A percentile compares a stretch with the other conserved stretches of the same genome.
phyloP scores from a whole-genome alignment of 2,888 invertebrate genomes.

The Argyresthia albistria region DNA sequence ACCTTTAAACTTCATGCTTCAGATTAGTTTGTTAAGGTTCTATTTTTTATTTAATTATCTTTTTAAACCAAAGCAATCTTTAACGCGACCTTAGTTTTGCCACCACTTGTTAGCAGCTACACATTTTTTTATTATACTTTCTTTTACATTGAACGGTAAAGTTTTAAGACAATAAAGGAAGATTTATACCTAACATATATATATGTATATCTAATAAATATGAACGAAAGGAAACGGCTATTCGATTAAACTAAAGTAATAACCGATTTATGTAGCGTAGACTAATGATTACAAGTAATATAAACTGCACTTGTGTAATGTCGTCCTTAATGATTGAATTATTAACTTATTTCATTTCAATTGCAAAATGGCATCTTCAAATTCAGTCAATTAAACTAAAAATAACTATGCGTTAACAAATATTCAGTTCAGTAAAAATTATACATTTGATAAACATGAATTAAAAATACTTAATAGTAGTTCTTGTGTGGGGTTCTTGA shows the following conservation, averaged over 20 bases:
- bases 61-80: slow-evolving; percentile 47
- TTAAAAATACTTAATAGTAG: no score
- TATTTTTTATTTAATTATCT: no score
- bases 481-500: no score
- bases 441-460: no score
- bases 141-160: slow-evolving; percentile 51
- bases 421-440: no score
- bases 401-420: no score
- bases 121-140: slow-evolving; percentile 19
- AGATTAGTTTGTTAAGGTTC: no score
- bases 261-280: slow-evolving; percentile 39
- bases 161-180: slow-evolving; percentile 70
- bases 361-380: slow-evolving; percentile 2
- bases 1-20: slow-evolving; percentile 22
- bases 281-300: slow-evolving; percentile 26
- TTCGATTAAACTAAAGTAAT: slow-evolving; percentile 52
- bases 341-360: neutral
- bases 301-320: slow-evolving; percentile 28
- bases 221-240: slow-evolving; percentile 49
- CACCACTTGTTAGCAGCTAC: slow-evolving; percentile 56
- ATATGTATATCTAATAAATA: slow-evolving; percentile 33
- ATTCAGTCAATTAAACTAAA: no score
- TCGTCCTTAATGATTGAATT: slow-evolving; percentile 15
- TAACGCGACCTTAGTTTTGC: slow-evolving; percentile 36
- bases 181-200: slow-evolving; percentile 58